Evolutionary conservation across 35 echinoderm and acorn worm species (phyloP), one percentile per base, ranked within the genome.

Genomic region (Heliocidaris erythrogramma): DNA sequence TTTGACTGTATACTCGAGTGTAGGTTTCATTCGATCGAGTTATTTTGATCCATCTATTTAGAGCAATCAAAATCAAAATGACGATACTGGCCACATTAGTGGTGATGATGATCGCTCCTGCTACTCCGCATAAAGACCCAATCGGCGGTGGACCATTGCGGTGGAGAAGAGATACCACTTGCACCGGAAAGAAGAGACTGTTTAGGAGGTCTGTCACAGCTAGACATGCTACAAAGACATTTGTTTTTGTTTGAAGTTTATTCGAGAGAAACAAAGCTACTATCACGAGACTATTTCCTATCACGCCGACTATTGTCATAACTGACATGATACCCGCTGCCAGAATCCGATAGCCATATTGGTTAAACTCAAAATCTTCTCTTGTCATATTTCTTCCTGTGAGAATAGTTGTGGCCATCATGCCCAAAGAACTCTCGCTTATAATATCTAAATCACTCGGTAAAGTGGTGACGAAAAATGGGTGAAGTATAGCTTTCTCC

Each of bases 1-100:
- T 92, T 16, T 9, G 47, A 47, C 85, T 86, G 56, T 91, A 97
- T 32, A 94, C 88, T 85, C 49, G 30, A 32, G 60, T 50, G 35
- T 96, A 93, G 12, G 85, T 86, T 49, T n/a, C 8, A 7, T 59
- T 49, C 27, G 91, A 94, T n/a, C 94, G 85, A 9, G 96, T 98
- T 49, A 98, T 96, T 32, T 96, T 35, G 9, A 95, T 88, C 92
- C 93, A 94, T 47, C 97, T 92, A 61, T 93, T 98, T 11, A 98
- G 27, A 12, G 95, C 95, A 42, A 98, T 96, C 7, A 90, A 31
- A 1, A 49, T 65, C 24, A 91, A 65, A 31, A 48, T 90, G 30
- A 48, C 21, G 2, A 95, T 32, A 30, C 94, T 95, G 32, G 47
- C n/a, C 17, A 48, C 49, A 17, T 87, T 86, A 2, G 94, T 90